Evolutionary conservation across 2,113 vertebrate genomes (phyloP), one percentile per base, ranked within the genome.

Genomic region (Gymnorhina tibicen): DNA sequence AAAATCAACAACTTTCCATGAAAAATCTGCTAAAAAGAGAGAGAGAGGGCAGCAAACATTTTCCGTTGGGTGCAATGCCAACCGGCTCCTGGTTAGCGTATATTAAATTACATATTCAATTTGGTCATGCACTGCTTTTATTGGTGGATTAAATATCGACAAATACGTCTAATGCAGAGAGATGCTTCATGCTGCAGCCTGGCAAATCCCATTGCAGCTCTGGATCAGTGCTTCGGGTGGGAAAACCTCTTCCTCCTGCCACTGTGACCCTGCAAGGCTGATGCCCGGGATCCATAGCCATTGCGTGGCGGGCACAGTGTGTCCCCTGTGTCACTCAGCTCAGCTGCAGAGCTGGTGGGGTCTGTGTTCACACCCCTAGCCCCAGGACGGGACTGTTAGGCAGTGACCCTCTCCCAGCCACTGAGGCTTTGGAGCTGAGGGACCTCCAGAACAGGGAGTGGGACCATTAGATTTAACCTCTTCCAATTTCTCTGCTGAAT

Each of bases 71-170:
- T 91, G 37, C 91, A 81, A 94, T 46, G 76, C 76, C 83, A 96
- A 68, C 56, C 2, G 0, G 13, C 52, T 91, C 88, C 91, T 89
- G 79, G 60, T 85, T 94, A 86, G 52, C 0, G 0, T 70, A 53
- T 64, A 93, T 85, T 67, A 86, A 91, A 95, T 86, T 63, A 80
- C 94, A 91, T 92, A 91, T 73, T 87, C 37, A 78, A 8, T 94
- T 93, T 89, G 83, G 66, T 76, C 73, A 85, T n/a, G 69, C 60
- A 76, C 37, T 2, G 15, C 58, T 93, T 94, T 93, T 92, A 91
- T 73, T 89, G 77, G 92, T 5, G 37, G 76, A 85, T 93, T 85
- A 72, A 92, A 75, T 87, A 94, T 81, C 1, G 3, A 92, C 92
- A 92, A 42, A 85, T 53, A 82, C 0, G 9, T 78, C 83, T 72